Evolutionary conservation across 2,888 invertebrate genomes (phyloP).

Genomic region (Agrotis exclamationis): DNA sequence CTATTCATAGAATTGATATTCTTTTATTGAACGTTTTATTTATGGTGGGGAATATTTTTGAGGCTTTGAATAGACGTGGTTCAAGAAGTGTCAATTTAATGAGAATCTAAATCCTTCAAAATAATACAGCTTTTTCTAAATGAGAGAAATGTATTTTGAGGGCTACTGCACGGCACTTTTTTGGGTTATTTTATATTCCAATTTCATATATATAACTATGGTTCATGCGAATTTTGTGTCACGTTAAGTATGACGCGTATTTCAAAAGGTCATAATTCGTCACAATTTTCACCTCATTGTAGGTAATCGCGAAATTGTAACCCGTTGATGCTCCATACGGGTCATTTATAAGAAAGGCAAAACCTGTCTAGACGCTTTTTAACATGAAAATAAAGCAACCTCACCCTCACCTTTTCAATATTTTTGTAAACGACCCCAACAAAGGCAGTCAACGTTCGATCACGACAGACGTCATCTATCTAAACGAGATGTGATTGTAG

Average conservation of each 20-base stretch:
- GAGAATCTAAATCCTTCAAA: too few relatives aligned
- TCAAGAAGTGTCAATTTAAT: background rate
- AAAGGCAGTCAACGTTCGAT: conserved; percentile 47
- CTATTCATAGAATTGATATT: conserved; percentile 30
- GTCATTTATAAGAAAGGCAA: background rate
- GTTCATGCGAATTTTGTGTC: too few relatives aligned
- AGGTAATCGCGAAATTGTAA: too few relatives aligned
- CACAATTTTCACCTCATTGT: too few relatives aligned
- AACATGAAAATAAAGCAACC: background rate
- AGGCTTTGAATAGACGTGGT: conserved; percentile 1
- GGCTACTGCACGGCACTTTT: too few relatives aligned
- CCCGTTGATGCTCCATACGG: too few relatives aligned
- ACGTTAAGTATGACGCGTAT: too few relatives aligned
- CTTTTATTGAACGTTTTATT: conserved; percentile 34
- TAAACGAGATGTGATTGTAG: conserved; percentile 64
- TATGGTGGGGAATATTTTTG: conserved; percentile 14
- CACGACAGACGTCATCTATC: conserved; percentile 52
- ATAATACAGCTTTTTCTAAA: too few relatives aligned
- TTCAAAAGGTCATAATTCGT: too few relatives aligned
- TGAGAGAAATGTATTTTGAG: too few relatives aligned
- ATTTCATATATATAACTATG: too few relatives aligned
- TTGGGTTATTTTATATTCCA: too few relatives aligned
- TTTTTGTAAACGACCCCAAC: conserved; percentile 34
- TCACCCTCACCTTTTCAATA: conserved; percentile 13
- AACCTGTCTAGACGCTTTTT: conserved; percentile 28